Percentiles rank a stretch among this genome's conserved stretches.
These are phyloP conservation scores for Felis catus DNA, from an alignment of 2,113 vertebrate species.

Conservation along the genomic window F.catus_Fca126_mat1.0 CM031414.1:99745501-99746000, in stretches of 20 bases:
- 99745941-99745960: background rate
- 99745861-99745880: background rate
- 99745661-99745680: background rate
- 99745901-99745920: background rate
- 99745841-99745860: background rate
- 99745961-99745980: fast-evolving
- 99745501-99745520: too few species aligned
- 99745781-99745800: background rate
- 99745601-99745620: background rate
- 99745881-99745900: background rate
- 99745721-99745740: background rate
- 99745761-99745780: background rate
- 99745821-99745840: background rate
- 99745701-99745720: background rate
- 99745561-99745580: background rate
- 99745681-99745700: background rate
- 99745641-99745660: background rate
- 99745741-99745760: too few species aligned
- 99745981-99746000: background rate
- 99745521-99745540: too few species aligned
- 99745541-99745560: too few species aligned
- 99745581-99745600: background rate
- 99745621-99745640: background rate
- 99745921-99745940: background rate
- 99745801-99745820: background rate